phyloP scores from a whole-genome alignment of 2,113 vertebrate species.

The Anoplopoma fimbria region DNA sequence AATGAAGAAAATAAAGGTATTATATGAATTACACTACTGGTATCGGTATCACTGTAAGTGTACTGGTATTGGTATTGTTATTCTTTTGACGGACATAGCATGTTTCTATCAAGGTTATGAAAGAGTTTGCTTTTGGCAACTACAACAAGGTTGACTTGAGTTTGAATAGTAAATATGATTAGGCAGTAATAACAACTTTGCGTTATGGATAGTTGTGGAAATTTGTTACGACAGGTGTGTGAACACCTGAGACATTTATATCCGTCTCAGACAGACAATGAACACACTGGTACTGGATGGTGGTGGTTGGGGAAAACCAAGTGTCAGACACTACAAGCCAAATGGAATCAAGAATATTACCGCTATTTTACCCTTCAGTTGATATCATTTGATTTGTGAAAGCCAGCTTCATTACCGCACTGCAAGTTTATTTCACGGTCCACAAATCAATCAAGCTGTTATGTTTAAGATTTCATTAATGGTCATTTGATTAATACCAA shows the following conservation, averaged over 20 bases:
- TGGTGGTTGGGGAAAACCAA: neutral
- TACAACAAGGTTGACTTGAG: neutral
- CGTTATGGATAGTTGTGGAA: neutral
- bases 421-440: neutral
- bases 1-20: neutral
- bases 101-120: neutral
- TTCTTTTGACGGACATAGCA: neutral
- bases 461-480: conserved; percentile 1
- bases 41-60: neutral
- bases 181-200: neutral
- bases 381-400: neutral
- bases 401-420: neutral
- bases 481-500: neutral
- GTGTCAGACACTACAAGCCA: neutral
- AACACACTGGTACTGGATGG: too few relatives aligned
- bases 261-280: neutral
- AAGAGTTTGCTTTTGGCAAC: neutral
- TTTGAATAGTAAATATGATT: neutral
- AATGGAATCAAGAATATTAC: neutral
- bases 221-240: neutral
- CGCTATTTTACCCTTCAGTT: neutral
- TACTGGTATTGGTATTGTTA: neutral
- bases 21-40: neutral
- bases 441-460: neutral
- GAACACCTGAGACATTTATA: neutral